These are phyloP conservation scores for Porphyrio hochstetteri DNA, from an alignment of 2,113 vertebrate species.

Conservation along the genomic window DNA sequence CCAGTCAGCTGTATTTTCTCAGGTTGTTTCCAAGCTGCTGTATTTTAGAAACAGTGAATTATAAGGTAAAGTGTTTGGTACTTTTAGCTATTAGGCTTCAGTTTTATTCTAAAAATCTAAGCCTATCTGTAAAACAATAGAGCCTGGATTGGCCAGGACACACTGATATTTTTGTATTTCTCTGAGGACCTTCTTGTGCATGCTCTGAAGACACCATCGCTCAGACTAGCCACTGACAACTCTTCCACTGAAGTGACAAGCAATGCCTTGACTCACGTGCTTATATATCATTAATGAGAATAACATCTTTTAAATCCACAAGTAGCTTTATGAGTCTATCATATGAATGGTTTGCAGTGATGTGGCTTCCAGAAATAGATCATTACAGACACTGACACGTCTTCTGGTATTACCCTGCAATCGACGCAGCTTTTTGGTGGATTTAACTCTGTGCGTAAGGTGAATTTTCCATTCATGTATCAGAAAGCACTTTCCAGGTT, in stretches of 20 bases:
- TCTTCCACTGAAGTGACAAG: slow-evolving; percentile 29
- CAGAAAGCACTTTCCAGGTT: neutral
- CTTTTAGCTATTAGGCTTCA: neutral
- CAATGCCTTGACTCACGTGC: slow-evolving; percentile 3
- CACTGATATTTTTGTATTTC: slow-evolving; percentile 12
- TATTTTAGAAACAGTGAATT: neutral
- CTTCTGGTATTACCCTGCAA: slow-evolving; percentile 64
- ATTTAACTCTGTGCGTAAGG: slow-evolving; percentile 41
- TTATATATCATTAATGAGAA: slow-evolving; percentile 68
- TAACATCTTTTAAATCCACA: slow-evolving; percentile 40
- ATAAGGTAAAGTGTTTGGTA: neutral
- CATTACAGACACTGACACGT: slow-evolving; percentile 51
- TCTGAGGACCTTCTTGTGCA: neutral
- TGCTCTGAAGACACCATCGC: slow-evolving; percentile 1
- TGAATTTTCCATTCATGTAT: neutral
- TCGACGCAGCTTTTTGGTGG: slow-evolving; percentile 43
- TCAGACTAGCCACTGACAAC: slow-evolving; percentile 21
- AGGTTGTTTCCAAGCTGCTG: neutral
- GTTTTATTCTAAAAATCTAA: neutral
- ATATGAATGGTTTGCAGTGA: slow-evolving; percentile 69
- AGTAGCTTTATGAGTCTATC: slow-evolving; percentile 49
- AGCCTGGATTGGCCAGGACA: neutral
- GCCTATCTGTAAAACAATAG: neutral
- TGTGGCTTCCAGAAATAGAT: slow-evolving; percentile 72
- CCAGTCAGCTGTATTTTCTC: neutral